phyloP scores from a whole-genome alignment of 2,888 invertebrate species.

The Portevinia maculata region DNA sequence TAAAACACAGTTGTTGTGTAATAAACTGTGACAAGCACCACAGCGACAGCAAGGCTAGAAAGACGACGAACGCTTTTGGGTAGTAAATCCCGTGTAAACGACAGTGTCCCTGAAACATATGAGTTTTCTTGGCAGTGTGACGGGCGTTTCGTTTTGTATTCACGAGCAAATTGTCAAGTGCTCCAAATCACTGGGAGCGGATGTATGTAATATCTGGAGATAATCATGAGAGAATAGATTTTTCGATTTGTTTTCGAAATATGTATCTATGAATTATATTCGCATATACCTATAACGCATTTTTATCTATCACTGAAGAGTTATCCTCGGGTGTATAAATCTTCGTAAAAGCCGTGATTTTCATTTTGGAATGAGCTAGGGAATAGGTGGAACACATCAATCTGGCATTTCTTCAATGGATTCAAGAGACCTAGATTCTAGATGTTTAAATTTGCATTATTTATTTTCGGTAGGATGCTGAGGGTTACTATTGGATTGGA shows the following conservation, averaged over 20 bases:
- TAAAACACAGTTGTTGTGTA: conserved; percentile 64
- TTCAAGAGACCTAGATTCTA: conserved; percentile 46
- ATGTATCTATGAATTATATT: too few species aligned
- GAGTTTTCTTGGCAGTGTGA: conserved; percentile 54
- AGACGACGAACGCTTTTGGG: conserved; percentile 30
- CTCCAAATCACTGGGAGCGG: conserved; percentile 13
- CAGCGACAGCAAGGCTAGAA: conserved; percentile 18
- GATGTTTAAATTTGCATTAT: conserved; percentile 51
- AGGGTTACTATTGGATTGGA: conserved; percentile 37
- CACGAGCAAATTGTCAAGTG: conserved; percentile 63
- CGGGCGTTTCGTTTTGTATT: conserved; percentile 57
- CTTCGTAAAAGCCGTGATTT: conserved; percentile 65
- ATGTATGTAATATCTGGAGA: conserved; percentile 34
- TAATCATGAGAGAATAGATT: conserved; percentile 34
- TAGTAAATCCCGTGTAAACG: conserved; percentile 50
- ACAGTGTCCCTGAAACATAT: conserved; percentile 57
- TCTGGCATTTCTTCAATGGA: conserved; percentile 22
- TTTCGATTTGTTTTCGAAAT: conserved; percentile 66
- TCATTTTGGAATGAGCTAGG: conserved; percentile 53
- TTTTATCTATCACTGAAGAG: conserved; percentile 25
- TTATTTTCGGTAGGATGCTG: conserved; percentile 13
- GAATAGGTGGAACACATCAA: conserved; percentile 53
- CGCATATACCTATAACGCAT: conserved; percentile 23
- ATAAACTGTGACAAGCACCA: conserved; percentile 66
- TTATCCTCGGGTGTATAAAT: conserved; percentile 63